Conservation (phyloP, 2,797 vertebrate genomes). For the Tarsius wallacei region DNA sequence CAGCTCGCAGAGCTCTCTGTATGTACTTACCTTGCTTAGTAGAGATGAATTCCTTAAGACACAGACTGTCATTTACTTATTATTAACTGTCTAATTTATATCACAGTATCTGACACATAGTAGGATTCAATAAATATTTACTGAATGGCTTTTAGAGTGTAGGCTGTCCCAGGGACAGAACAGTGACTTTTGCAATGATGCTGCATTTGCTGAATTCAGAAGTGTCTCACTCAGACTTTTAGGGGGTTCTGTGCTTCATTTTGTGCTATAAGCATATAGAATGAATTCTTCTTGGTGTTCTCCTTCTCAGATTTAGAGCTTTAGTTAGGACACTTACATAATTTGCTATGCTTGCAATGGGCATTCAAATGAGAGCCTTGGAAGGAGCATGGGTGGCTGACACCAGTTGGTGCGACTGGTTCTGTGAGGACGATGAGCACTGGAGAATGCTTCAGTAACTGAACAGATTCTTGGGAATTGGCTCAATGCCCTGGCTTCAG, state of each 20-base stretch:
- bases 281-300: constrained; percentile 27
- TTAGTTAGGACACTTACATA: not conserved
- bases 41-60: not conserved
- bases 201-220: not conserved
- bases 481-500: not conserved
- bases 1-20: not conserved
- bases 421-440: too few relatives aligned
- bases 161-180: not conserved
- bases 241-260: not conserved
- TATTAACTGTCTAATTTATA: not conserved
- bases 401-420: not conserved
- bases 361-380: not conserved
- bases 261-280: not conserved
- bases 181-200: not conserved
- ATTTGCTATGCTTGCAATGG: not conserved
- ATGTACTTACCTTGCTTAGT: not conserved
- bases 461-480: not conserved
- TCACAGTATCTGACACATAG: not conserved
- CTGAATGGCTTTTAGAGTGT: not conserved
- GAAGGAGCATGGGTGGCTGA: not conserved
- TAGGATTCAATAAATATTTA: not conserved
- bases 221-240: not conserved
- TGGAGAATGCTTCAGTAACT: not conserved
- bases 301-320: constrained; percentile 17
- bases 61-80: not conserved